Conservation (phyloP, 92 coral and sea anemone genomes). For the Nematostella vectensis region DNA sequence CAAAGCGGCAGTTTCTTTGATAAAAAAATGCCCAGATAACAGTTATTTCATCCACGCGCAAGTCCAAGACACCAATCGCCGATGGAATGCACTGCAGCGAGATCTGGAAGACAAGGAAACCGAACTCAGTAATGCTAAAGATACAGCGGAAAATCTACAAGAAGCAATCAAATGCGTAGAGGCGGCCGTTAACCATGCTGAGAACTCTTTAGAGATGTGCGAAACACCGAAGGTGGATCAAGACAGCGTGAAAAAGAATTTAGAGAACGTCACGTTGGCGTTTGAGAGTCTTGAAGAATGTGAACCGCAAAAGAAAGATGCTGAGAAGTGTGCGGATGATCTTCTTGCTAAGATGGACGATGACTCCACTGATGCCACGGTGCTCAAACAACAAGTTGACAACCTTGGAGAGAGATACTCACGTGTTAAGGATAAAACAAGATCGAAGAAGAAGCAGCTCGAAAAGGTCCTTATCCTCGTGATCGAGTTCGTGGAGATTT, state of each 20-base stretch:
- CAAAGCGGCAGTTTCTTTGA: slow-evolving; percentile 67
- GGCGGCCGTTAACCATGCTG: slow-evolving; percentile 55
- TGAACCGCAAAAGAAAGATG: slow-evolving; percentile 62
- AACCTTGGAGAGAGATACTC: slow-evolving; percentile 41
- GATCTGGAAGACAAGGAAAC: slow-evolving; percentile 57
- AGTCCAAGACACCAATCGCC: slow-evolving; percentile 50
- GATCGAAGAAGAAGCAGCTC: slow-evolving; percentile 52
- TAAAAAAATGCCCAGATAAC: slow-evolving; percentile 75
- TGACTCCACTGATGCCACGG: slow-evolving; percentile 51
- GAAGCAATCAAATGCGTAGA: slow-evolving; percentile 52
- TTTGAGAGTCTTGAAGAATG: slow-evolving; percentile 64
- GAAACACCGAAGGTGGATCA: slow-evolving; percentile 64
- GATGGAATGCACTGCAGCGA: slow-evolving; percentile 70
- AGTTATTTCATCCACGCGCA: slow-evolving; percentile 71
- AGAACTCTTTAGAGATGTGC: slow-evolving; percentile 42
- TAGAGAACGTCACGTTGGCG: slow-evolving; percentile 49
- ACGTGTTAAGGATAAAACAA: slow-evolving; percentile 39
- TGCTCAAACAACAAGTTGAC: slow-evolving; percentile 63
- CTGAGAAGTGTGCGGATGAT: slow-evolving; percentile 55
- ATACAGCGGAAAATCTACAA: slow-evolving; percentile 45
- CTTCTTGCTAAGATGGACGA: slow-evolving; percentile 69
- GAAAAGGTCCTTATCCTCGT: slow-evolving; percentile 57
- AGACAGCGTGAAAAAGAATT: slow-evolving; percentile 42
- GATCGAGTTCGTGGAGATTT: slow-evolving; percentile 70
- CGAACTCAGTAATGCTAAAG: slow-evolving; percentile 43